Evolutionary conservation across 1,140 invertebrate genomes (phyloP).

Genomic region (Rhopalosiphum padi): DNA sequence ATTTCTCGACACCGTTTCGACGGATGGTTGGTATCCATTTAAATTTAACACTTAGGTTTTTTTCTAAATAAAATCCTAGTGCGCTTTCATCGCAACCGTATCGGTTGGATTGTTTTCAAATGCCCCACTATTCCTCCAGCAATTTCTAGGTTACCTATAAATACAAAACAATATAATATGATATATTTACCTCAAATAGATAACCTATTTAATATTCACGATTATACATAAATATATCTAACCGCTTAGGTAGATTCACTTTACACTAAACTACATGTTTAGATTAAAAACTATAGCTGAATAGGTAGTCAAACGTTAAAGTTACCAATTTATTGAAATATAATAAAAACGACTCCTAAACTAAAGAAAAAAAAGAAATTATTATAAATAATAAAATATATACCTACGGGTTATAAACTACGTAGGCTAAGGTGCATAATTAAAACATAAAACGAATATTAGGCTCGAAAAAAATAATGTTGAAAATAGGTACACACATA

Average conservation of each 20-base stretch:
- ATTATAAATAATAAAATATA: slow-evolving; percentile 35
- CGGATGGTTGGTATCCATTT: not conserved
- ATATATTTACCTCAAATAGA: slow-evolving; percentile 47
- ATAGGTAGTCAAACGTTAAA: slow-evolving; percentile 45
- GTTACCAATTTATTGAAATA: slow-evolving; percentile 47
- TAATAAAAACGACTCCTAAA: slow-evolving; percentile 32
- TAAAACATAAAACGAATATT: slow-evolving; percentile 18
- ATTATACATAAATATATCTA: not conserved
- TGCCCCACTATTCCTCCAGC: slow-evolving; percentile 13
- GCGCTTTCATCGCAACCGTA: not conserved
- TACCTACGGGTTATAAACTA: not conserved
- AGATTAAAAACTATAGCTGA: slow-evolving; percentile 27
- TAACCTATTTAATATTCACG: slow-evolving; percentile 1
- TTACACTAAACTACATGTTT: not conserved
- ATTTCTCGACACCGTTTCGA: not conserved
- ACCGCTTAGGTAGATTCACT: not conserved
- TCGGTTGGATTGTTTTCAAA: not conserved
- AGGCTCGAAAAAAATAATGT: slow-evolving; percentile 16
- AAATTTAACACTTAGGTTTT: not conserved
- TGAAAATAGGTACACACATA: slow-evolving; percentile 25
- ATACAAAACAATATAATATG: not conserved
- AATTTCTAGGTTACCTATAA: slow-evolving; percentile 49
- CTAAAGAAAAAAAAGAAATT: slow-evolving; percentile 22
- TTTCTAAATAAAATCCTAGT: not conserved
- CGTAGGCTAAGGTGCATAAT: slow-evolving; percentile 15